phyloP scores from a whole-genome alignment of 2,888 invertebrate genomes.

The Synergus gifuensis region DNA sequence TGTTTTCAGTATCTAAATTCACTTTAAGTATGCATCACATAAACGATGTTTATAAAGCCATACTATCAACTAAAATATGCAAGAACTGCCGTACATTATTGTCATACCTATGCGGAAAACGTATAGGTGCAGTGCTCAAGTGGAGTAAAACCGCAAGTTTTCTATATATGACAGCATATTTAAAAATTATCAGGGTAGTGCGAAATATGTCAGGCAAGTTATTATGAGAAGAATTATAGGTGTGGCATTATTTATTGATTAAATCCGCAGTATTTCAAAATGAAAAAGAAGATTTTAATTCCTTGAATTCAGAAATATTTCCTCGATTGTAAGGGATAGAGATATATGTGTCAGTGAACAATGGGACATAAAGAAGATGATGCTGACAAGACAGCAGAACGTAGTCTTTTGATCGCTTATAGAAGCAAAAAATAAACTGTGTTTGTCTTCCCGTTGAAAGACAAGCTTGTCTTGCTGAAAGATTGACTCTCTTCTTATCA shows the following conservation, averaged over 20 bases:
- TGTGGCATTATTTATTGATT: conserved; percentile 11
- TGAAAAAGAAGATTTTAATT: not conserved
- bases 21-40: not conserved
- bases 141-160: conserved; percentile 1
- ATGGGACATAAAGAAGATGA: conserved; percentile 36
- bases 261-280: not conserved
- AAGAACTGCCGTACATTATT: conserved; percentile 11
- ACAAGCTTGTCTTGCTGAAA: conserved; percentile 11
- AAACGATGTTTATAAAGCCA: conserved; percentile 8
- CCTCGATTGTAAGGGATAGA: not conserved
- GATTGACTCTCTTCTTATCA: conserved; percentile 36
- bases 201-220: not conserved
- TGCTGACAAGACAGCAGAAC: conserved; percentile 14
- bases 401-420: conserved; percentile 21
- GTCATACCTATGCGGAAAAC: not conserved
- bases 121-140: not conserved
- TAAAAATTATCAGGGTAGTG: not conserved
- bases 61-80: conserved; percentile 14
- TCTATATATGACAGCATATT: not conserved
- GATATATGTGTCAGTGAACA: conserved; percentile 10
- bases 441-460: conserved; percentile 28
- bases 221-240: not conserved
- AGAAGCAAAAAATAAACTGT: conserved; percentile 26
- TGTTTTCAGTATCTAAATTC: conserved; percentile 30
- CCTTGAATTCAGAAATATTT: not conserved